phyloP scores from a whole-genome alignment of 2,113 vertebrate species.

The Lycaon pictus region DNA sequence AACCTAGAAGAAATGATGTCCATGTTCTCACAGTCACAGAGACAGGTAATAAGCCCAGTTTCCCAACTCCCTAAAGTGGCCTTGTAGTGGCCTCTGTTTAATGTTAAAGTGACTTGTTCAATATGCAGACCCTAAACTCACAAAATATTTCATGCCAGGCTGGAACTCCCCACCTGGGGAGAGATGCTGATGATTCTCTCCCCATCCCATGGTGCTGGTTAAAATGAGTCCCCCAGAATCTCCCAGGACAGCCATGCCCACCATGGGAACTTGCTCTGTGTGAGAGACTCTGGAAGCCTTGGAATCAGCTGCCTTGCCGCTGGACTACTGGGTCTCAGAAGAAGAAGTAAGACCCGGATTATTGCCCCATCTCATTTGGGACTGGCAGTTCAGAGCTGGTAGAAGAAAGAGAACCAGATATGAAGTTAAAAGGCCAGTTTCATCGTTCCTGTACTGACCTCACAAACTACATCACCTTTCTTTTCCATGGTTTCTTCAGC shows the following conservation, averaged over 20 bases:
- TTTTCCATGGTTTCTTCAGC: neutral
- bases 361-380: neutral
- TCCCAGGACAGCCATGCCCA: neutral
- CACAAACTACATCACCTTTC: neutral
- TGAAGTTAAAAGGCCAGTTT: neutral
- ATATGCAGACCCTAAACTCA: neutral
- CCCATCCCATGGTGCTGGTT: neutral
- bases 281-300: neutral
- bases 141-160: fast-evolving
- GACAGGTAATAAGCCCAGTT: neutral
- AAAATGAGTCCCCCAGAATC: neutral
- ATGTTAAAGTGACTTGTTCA: neutral
- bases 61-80: neutral
- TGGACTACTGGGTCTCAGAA: neutral
- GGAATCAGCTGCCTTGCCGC: neutral
- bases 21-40: neutral
- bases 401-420: neutral
- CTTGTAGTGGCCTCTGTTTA: neutral
- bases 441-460: neutral
- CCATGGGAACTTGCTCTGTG: neutral
- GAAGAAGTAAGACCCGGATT: neutral
- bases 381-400: neutral
- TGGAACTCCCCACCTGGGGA: neutral
- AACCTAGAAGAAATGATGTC: neutral
- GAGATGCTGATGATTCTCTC: neutral